Evolutionary conservation across 2,113 vertebrate genomes (phyloP).

Genomic region (Thinocorus orbignyianus): DNA sequence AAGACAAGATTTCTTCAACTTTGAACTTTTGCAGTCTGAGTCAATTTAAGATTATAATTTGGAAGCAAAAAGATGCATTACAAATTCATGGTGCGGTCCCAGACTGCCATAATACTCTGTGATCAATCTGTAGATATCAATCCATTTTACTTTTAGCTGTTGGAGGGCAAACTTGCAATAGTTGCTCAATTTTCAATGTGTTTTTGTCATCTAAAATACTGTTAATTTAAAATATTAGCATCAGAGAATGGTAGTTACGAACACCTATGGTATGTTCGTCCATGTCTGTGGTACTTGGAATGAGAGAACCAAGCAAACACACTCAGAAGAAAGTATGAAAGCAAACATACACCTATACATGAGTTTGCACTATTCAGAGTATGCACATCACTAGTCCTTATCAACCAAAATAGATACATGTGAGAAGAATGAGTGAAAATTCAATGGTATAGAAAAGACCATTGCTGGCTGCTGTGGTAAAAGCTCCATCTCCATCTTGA

Average conservation of each 20-base stretch:
- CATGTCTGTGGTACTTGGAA: background rate
- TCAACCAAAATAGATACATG: background rate
- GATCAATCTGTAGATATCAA: background rate
- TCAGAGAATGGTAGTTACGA: background rate
- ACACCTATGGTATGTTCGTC: background rate
- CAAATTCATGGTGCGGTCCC: background rate
- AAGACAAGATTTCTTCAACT: background rate
- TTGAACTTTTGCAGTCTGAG: background rate
- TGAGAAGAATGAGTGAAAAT: background rate
- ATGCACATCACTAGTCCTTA: background rate
- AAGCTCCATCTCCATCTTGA: background rate
- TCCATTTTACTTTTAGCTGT: background rate
- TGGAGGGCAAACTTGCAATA: background rate
- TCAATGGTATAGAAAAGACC: background rate
- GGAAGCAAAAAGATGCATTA: background rate
- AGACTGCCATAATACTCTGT: background rate
- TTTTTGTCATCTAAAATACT: background rate
- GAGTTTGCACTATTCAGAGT: background rate
- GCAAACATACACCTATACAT: rapidly evolving
- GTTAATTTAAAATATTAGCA: background rate
- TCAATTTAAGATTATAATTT: background rate
- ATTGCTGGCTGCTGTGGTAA: background rate
- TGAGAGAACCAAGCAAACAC: background rate
- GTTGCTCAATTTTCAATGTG: background rate
- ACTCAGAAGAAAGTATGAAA: background rate